These are phyloP conservation scores for Clivina fossor DNA, from an alignment of 2,888 invertebrate species.

Conservation along the genomic window DNA sequence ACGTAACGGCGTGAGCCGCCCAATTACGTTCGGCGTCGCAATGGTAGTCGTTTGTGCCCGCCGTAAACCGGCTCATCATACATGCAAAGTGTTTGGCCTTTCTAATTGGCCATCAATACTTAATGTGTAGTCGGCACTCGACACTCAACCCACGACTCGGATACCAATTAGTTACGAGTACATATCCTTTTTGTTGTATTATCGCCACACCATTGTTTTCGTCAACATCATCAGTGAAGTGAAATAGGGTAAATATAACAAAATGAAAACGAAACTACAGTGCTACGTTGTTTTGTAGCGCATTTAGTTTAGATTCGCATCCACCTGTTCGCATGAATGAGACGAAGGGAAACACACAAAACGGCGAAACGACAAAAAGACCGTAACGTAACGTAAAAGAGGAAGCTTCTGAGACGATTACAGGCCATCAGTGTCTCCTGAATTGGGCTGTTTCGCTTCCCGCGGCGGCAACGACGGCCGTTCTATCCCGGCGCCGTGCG, in stretches of 20 bases:
- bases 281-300: too few species aligned
- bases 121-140: slow-evolving; percentile 21
- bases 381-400: slow-evolving; percentile 46
- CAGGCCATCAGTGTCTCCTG: slow-evolving; percentile 57
- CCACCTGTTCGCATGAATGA: slow-evolving; percentile 14
- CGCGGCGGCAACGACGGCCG: slow-evolving; percentile 48
- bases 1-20: slow-evolving; percentile 22
- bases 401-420: slow-evolving; percentile 52
- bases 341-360: slow-evolving; percentile 1
- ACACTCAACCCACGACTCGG: slow-evolving; percentile 14
- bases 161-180: too few species aligned
- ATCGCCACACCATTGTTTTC: too few species aligned
- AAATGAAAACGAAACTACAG: slow-evolving; percentile 4
- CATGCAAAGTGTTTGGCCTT: slow-evolving; percentile 34
- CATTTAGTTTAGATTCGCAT: slow-evolving; percentile 14
- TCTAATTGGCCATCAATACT: slow-evolving; percentile 34
- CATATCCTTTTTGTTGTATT: too few species aligned
- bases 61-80: slow-evolving; percentile 31
- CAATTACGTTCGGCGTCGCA: slow-evolving; percentile 27
- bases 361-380: not conserved
- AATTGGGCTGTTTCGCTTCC: slow-evolving; percentile 55
- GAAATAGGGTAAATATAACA: not conserved
- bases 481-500: slow-evolving; percentile 52
- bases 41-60: too few species aligned
- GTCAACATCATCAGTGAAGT: slow-evolving; percentile 9